A percentile compares a stretch with the other conserved stretches of the same genome.
These are phyloP conservation scores for Chaenogobius annularis DNA, from an alignment of 2,113 vertebrate genomes.

Conservation along the genomic window DNA sequence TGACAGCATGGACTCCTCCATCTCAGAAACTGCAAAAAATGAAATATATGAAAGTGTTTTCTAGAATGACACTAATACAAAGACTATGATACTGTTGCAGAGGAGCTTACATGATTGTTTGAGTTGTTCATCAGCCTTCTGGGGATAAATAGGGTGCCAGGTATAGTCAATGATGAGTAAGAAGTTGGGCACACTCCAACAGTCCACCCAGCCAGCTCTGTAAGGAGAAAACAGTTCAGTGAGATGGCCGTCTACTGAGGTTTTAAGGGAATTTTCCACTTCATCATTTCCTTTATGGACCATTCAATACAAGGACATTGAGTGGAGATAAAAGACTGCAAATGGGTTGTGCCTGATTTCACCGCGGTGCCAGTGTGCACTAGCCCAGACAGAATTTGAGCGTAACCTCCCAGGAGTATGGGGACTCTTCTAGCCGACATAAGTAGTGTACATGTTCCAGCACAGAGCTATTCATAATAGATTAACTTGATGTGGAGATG, in stretches of 20 bases:
- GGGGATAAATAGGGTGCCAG: conserved; percentile 98
- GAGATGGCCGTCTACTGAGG: conserved; percentile 15
- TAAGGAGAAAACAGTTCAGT: conserved; percentile 22
- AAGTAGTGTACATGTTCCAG: conserved; percentile 11
- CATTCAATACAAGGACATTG: conserved; percentile 30
- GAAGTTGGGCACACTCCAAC: conserved; percentile 95
- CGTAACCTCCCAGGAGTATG: conserved; percentile 23
- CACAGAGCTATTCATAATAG: conserved; percentile 23
- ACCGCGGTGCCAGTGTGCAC: conserved; percentile 18
- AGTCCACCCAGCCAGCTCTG: conserved; percentile 96
- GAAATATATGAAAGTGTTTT: background rate
- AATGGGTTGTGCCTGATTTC: conserved; percentile 47
- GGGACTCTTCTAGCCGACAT: conserved; percentile 17
- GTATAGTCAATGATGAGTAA: conserved; percentile 94
- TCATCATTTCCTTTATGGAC: conserved; percentile 51
- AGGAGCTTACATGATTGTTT: conserved; percentile 90
- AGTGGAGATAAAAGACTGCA: conserved; percentile 16
- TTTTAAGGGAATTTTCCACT: conserved; percentile 43
- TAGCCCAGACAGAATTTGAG: conserved; percentile 38
- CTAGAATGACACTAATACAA: background rate
- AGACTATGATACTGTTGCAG: background rate
- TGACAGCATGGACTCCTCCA: conserved; percentile 93
- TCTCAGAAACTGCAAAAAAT: conserved; percentile 87
- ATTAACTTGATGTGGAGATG: conserved; percentile 27
- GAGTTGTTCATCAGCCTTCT: conserved; percentile 93